A percentile compares a stretch with the other conserved stretches of the same genome.
These are phyloP conservation scores for Ammospiza nelsoni DNA, from an alignment of 2,113 vertebrate species.

Conservation along the genomic window DNA sequence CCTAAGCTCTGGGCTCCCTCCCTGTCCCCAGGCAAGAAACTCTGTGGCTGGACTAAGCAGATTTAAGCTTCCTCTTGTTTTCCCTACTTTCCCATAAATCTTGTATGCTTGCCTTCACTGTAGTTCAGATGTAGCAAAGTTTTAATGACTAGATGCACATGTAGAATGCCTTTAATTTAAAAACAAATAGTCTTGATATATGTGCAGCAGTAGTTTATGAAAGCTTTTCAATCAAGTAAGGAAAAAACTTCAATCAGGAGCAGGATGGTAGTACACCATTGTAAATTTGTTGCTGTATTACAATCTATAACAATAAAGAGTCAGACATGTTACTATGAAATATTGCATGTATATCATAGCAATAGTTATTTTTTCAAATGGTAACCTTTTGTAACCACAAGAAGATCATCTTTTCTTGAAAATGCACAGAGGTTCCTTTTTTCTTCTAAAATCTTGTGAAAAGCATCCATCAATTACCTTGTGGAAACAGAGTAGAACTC, in stretches of 20 bases:
- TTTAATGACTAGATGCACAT: background rate
- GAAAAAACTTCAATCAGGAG: background rate
- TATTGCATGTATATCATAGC: background rate
- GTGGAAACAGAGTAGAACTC: conserved; percentile 91
- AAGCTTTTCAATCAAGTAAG: background rate
- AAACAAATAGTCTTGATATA: background rate
- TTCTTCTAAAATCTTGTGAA: background rate
- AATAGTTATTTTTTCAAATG: background rate
- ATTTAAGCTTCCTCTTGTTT: background rate
- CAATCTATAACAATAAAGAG: background rate
- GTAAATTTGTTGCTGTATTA: background rate
- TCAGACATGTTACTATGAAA: background rate
- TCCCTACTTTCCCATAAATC: background rate
- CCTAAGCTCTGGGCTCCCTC: background rate
- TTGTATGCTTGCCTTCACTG: background rate
- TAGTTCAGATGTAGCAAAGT: background rate
- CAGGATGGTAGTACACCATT: background rate
- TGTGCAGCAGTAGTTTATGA: background rate
- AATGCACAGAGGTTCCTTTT: background rate
- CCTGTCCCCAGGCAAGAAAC: conserved; percentile 3
- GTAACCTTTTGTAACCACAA: background rate
- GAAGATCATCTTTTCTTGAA: background rate
- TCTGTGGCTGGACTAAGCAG: background rate
- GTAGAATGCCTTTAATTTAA: background rate
- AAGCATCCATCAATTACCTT: conserved; percentile 78